Evolutionary conservation across 2,113 vertebrate genomes (phyloP).

Genomic region (Pelobates fuscus): DNA sequence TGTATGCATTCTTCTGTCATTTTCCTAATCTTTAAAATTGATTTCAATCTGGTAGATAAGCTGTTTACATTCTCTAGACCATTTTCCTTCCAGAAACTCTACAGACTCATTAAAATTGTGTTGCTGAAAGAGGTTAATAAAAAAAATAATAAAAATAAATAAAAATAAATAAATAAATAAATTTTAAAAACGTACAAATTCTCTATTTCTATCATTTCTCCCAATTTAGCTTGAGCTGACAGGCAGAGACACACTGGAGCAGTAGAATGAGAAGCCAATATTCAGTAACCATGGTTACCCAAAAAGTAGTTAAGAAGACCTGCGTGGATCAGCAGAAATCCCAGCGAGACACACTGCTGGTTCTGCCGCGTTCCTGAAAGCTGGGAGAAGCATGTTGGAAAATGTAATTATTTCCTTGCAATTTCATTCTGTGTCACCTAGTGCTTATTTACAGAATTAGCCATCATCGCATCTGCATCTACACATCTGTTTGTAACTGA

Average conservation of each 20-base stretch:
- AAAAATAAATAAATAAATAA: slow-evolving; percentile 29
- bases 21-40: background rate
- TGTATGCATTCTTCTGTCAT: no score
- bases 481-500: slow-evolving; percentile 20
- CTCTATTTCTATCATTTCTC: slow-evolving; percentile 42
- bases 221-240: slow-evolving; percentile 50
- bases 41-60: background rate
- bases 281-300: slow-evolving; percentile 51
- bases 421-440: slow-evolving; percentile 48
- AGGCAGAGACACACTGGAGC: slow-evolving; percentile 47
- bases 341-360: slow-evolving; percentile 44
- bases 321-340: slow-evolving; percentile 51
- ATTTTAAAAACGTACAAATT: background rate
- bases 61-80: background rate
- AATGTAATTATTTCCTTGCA: slow-evolving; percentile 50
- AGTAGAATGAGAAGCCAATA: slow-evolving; percentile 45
- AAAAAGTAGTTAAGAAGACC: slow-evolving; percentile 52
- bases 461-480: slow-evolving; percentile 27
- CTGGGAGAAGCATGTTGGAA: slow-evolving; percentile 40
- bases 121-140: slow-evolving; percentile 41
- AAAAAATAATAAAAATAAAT: slow-evolving; percentile 14
- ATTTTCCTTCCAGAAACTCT: background rate
- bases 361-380: slow-evolving; percentile 38
- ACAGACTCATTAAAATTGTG: slow-evolving; percentile 22
- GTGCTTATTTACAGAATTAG: slow-evolving; percentile 47